These are phyloP conservation scores for Petaurus breviceps DNA, from an alignment of 2,113 vertebrate genomes.

Conservation along the genomic window DNA sequence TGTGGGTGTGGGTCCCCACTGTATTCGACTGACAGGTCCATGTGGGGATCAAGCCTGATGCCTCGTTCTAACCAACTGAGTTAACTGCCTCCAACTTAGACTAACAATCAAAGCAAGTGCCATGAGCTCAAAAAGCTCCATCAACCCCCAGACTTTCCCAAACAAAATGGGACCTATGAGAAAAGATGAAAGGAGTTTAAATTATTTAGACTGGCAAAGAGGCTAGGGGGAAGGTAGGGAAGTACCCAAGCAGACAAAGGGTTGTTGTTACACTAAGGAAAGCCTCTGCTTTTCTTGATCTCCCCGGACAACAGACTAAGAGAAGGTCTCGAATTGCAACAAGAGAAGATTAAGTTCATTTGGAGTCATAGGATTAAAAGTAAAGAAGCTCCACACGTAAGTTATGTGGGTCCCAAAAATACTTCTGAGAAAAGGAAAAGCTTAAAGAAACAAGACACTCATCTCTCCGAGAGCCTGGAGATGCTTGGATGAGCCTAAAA, in stretches of 20 bases:
- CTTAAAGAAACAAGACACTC: not conserved
- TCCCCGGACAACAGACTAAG: not conserved
- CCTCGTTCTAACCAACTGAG: not conserved
- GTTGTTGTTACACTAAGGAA: not conserved
- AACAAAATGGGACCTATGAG: not conserved
- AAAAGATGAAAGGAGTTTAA: not conserved
- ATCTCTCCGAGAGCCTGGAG: not conserved
- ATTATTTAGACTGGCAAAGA: not conserved
- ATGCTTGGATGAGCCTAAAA: not conserved
- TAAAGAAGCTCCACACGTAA: not conserved
- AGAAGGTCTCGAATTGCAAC: not conserved
- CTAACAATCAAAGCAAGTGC: not conserved
- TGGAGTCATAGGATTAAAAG: not conserved
- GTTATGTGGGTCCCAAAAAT: not conserved
- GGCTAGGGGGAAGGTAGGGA: not conserved
- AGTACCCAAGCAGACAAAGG: not conserved
- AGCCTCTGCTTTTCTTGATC: not conserved
- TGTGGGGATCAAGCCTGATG: not conserved
- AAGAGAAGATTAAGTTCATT: not conserved
- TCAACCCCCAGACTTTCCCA: not conserved
- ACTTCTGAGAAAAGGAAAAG: not conserved
- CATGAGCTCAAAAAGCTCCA: not conserved
- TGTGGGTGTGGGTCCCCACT: not conserved
- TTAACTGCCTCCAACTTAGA: not conserved
- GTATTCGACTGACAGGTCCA: not conserved